Evolutionary conservation across 1,140 invertebrate species (phyloP), one percentile per base, ranked within the genome.

Genomic region (Scaptomyza pallida): DNA sequence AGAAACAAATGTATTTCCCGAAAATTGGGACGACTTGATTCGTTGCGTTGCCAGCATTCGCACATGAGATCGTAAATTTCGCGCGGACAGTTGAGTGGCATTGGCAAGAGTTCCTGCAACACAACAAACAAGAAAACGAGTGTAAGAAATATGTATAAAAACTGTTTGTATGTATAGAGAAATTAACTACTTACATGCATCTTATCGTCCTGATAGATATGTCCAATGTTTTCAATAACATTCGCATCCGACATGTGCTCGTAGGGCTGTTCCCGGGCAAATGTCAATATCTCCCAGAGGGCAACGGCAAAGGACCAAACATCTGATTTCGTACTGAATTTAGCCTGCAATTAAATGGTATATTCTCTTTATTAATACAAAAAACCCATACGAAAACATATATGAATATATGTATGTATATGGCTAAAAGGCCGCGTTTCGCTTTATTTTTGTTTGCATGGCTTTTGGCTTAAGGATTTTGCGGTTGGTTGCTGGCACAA

Each of bases 31-130:
- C 97, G 93, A 85, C 96, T 95, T 5, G 93, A 91, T 48, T 96
- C 96, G 80, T 97, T 95, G 19, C 96, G 93, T 82, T 97, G 96
- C 98, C 98, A 99, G 91, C 97, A 98, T 89, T 98, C 97, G 65
- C 95, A 93, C 96, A 98, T 98, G 68, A 99, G 92, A 91, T 98
- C 97, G 92, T 97, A 98, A 63, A 98, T 96, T 91, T 98, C 97
- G 67, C 96, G 94, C 9, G 96, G 96, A 92, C 97, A 98, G 72
- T 96, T 96, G 75, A 95, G 94, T 19, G 97, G 97, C 60, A 95
- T 93, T 2, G 95, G 94, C 12, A 97, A 93, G 50, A 94, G 93
- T 65, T 94, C 93, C 94, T 95, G 93, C 5, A 52, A 56, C 1
- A 26, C 5, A 52, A 56, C 1, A 26, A 21, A 15, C 19, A 50